Percentiles rank a stretch among this genome's conserved stretches.
These are phyloP conservation scores for Sarcophaga carnaria DNA, from an alignment of 2,888 invertebrate genomes.

Conservation along the genomic window DNA sequence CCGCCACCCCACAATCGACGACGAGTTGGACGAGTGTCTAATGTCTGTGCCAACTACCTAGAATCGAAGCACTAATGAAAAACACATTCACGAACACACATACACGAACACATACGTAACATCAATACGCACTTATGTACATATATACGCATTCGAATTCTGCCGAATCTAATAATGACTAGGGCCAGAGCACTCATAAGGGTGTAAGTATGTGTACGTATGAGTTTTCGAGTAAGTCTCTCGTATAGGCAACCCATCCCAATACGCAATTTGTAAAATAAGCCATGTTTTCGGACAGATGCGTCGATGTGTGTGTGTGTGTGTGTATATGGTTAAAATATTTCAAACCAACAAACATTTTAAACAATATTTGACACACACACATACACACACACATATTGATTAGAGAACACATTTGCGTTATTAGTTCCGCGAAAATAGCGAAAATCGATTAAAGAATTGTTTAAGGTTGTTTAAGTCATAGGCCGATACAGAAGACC, in stretches of 20 bases:
- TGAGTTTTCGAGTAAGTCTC: slow-evolving; percentile 5
- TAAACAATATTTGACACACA: neutral
- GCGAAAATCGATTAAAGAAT: too few relatives aligned
- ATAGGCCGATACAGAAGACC: too few relatives aligned
- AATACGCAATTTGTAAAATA: slow-evolving; percentile 38
- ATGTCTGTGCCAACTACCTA: slow-evolving; percentile 37
- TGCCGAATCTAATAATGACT: slow-evolving; percentile 55
- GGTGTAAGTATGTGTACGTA: slow-evolving; percentile 13
- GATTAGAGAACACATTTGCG: neutral
- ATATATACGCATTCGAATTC: slow-evolving; percentile 14
- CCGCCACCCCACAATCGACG: slow-evolving; percentile 2
- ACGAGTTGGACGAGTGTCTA: slow-evolving; percentile 22
- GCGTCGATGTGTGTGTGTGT: neutral
- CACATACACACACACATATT: too few relatives aligned
- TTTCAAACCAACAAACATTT: neutral
- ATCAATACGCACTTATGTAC: too few relatives aligned
- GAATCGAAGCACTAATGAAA: slow-evolving; percentile 52
- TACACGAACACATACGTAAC: neutral
- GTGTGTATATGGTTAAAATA: neutral
- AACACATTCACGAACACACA: neutral
- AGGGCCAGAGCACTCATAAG: slow-evolving; percentile 45
- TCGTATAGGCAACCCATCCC: slow-evolving; percentile 1
- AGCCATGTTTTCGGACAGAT: slow-evolving; percentile 36
- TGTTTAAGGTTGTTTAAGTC: too few relatives aligned
- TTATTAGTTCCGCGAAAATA: too few relatives aligned